Percentiles rank a stretch among this genome's conserved stretches.
phyloP scores from a whole-genome alignment of 1,140 invertebrate genomes.

The Ectropis grisescens region DNA sequence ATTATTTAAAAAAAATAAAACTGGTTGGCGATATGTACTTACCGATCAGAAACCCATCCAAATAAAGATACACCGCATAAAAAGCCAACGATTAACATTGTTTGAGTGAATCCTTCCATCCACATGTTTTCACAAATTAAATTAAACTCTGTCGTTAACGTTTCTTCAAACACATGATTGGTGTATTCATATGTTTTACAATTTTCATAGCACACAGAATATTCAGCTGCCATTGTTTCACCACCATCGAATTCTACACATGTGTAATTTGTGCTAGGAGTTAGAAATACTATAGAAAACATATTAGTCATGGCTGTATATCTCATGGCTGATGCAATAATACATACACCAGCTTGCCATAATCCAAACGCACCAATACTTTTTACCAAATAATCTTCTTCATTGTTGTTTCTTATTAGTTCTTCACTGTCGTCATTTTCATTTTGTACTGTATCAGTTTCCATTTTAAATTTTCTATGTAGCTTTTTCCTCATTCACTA shows the following conservation, averaged over 20 bases:
- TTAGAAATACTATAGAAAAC: constrained; percentile 27
- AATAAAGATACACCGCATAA: constrained; percentile 20
- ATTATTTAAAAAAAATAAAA: too few relatives aligned
- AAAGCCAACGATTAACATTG: constrained; percentile 28
- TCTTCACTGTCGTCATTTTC: too few relatives aligned
- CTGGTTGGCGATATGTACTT: too few relatives aligned
- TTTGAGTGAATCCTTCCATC: constrained; percentile 28
- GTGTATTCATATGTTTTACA: constrained; percentile 23
- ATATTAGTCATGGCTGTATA: constrained; percentile 24
- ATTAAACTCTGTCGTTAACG: constrained; percentile 25
- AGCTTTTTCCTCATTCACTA: too few relatives aligned
- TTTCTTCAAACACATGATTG: constrained; percentile 17
- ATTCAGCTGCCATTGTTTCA: constrained; percentile 6
- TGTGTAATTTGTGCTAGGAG: constrained; percentile 20
- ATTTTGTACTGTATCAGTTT: too few relatives aligned
- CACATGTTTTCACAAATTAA: constrained; percentile 31
- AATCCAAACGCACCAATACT: constrained; percentile 23
- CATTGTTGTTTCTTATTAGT: too few relatives aligned
- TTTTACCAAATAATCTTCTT: constrained; percentile 31
- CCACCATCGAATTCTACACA: constrained; percentile 24
- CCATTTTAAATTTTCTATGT: too few relatives aligned
- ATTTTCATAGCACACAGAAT: constrained; percentile 24
- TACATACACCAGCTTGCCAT: constrained; percentile 21
- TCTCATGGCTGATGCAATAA: constrained; percentile 12
- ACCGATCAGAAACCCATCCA: constrained; percentile 44